These are phyloP conservation scores for Holothuria glaberrima DNA, from an alignment of 35 echinoderm and acorn worm species.

Conservation along the genomic window DNA sequence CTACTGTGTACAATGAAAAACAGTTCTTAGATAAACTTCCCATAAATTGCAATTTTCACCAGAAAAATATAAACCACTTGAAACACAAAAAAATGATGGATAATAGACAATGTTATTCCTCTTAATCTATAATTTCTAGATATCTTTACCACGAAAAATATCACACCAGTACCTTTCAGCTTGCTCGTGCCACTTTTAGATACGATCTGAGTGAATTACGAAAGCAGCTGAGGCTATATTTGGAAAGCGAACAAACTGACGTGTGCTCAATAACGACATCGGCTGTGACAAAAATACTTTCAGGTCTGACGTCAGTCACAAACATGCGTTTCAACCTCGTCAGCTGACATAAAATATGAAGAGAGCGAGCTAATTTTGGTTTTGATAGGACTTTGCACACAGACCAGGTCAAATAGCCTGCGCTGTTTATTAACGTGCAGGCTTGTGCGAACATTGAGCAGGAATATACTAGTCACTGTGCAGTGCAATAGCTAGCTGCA, in stretches of 20 bases:
- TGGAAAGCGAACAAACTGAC: slow-evolving; percentile 47
- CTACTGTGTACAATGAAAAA: too few relatives aligned
- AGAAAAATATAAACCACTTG: background rate
- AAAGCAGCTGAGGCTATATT: slow-evolving; percentile 47
- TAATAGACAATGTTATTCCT: background rate
- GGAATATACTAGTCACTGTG: too few relatives aligned
- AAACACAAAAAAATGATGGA: background rate
- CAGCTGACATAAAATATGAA: slow-evolving; percentile 45
- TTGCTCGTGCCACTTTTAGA: slow-evolving; percentile 3
- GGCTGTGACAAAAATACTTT: slow-evolving; percentile 44
- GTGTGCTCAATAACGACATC: slow-evolving; percentile 41
- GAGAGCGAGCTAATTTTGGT: background rate
- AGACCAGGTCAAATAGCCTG: background rate
- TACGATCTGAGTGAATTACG: slow-evolving; percentile 41
- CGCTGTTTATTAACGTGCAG: too few relatives aligned
- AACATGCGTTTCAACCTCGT: slow-evolving; percentile 46
- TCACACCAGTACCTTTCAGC: background rate
- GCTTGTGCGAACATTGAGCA: too few relatives aligned
- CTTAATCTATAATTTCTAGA: slow-evolving; percentile 25
- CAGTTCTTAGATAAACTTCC: too few relatives aligned
- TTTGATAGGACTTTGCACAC: slow-evolving; percentile 13
- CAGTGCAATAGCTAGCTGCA: too few relatives aligned
- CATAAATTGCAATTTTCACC: too few relatives aligned
- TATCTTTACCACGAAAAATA: slow-evolving; percentile 1
- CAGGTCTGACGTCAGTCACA: slow-evolving; percentile 33